A percentile compares a stretch with the other conserved stretches of the same genome.
Conservation (phyloP, 2,888 invertebrate genomes). For the Germaria angustata region DNA sequence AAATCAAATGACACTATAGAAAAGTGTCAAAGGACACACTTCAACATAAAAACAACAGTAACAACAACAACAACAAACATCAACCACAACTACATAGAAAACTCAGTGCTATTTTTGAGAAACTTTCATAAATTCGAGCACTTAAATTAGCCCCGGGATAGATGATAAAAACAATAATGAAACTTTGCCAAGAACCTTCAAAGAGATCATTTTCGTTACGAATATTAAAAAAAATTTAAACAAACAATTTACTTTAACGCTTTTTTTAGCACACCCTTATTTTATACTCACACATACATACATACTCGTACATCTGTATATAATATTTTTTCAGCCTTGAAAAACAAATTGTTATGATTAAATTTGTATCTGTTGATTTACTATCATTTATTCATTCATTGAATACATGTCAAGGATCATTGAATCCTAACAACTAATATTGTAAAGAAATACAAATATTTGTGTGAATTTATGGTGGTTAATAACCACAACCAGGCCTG, state of each 20-base stretch:
- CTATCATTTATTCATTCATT: background rate
- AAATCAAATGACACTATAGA: slow-evolving; percentile 52
- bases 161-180: background rate
- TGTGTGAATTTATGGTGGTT: slow-evolving; percentile 44
- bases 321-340: background rate
- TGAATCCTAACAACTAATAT: slow-evolving; percentile 67
- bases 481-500: slow-evolving; percentile 21
- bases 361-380: slow-evolving; percentile 51
- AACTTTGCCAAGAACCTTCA: background rate
- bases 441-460: slow-evolving; percentile 11
- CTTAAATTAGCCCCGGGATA: slow-evolving; percentile 12
- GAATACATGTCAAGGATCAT: slow-evolving; percentile 58
- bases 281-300: background rate
- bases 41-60: slow-evolving; percentile 42
- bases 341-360: slow-evolving; percentile 9
- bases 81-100: slow-evolving; percentile 5
- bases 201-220: slow-evolving; percentile 26
- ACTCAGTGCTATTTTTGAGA: background rate
- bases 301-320: too few relatives aligned
- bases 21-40: slow-evolving; percentile 65
- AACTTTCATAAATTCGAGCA: slow-evolving; percentile 9
- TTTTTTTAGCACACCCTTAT: background rate
- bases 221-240: slow-evolving; percentile 28
- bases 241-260: slow-evolving; percentile 34
- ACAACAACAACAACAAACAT: background rate